Base-by-base conservation (phyloP, 2,888 invertebrate genomes). In the Drosophila kuntzei region DNA sequence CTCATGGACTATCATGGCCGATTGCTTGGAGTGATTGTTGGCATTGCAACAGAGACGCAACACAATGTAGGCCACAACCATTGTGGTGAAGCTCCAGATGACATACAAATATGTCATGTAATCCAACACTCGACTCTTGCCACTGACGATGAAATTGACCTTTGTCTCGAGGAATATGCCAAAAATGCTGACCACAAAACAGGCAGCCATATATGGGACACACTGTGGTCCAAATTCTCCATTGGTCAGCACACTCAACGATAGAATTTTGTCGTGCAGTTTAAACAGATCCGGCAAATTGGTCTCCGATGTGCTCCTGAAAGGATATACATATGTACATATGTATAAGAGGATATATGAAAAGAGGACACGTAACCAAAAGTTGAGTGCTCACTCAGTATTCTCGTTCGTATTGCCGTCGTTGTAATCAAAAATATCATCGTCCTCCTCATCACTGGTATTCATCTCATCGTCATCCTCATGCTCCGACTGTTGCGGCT, bases 1-100 rank as follows among this genome's bases (percentile, higher is more conserved):
- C 81, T 92, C 92, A 57, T 92, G 92, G 0, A 92, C 90, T 51
- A 92, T 90, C 87, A 92, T 90, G 11, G 92, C 92, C 16, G 92
- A 91, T 74, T 91, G 89, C 63, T 91, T 90, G 6, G 92, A 91
- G 58, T 89, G 87, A 25, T 87, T 88, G 70, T 92, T 90, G 44
- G 91, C 90, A 68, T 90, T 90, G 67, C 90, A 91, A 49, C 92
- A 92, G 1, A 90, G 62, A 1, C 91, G 84, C 36, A 92, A 64
- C 25, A 92, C 89, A 27, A 90, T 79, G 63, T 91, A 92, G 27
- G 90, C 90, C 9, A 91, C 90, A 47, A 90, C 71, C 88, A 89
- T 90, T 12, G 89, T 89, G 20, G 83, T 85, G 7, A 91, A 66
- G 34, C 91, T 91, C 92, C 92, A 92, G 20, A 91, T 76, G 2